Percentiles rank a stretch among this genome's conserved stretches.
Evolutionary conservation across 2,797 vertebrate species (phyloP).

Genomic region (Pangasius mekongensis): DNA sequence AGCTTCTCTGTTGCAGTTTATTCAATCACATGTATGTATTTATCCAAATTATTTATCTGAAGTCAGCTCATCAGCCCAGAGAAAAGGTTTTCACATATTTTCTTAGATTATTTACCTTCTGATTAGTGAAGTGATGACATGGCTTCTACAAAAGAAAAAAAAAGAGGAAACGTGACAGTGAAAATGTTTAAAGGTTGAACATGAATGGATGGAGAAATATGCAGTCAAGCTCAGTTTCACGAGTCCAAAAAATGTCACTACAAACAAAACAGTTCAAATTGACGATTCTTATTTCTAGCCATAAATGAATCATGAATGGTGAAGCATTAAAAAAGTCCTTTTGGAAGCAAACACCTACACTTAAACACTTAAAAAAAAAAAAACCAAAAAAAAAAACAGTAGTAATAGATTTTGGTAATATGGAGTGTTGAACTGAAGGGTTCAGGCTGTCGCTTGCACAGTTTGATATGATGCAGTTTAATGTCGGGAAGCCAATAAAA

Average conservation of each 20-base stretch:
- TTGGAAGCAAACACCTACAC: too few species aligned
- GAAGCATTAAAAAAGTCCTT: neutral
- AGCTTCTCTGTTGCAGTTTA: neutral
- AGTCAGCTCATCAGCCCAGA: neutral
- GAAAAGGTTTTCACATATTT: neutral
- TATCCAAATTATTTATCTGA: neutral
- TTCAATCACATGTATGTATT: neutral
- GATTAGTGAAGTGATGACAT: neutral
- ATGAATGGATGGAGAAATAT: neutral
- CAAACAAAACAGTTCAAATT: neutral
- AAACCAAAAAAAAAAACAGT: too few species aligned
- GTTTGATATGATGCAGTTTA: too few species aligned
- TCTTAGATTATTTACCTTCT: neutral
- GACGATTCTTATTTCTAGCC: too few species aligned
- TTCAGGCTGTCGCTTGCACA: too few species aligned
- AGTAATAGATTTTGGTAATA: too few species aligned
- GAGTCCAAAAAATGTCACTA: neutral
- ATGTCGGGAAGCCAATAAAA: too few species aligned
- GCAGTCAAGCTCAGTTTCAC: too few species aligned
- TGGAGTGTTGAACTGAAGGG: too few species aligned
- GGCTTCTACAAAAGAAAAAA: neutral
- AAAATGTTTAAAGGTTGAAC: too few species aligned
- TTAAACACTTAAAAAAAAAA: too few species aligned
- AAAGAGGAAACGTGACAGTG: neutral
- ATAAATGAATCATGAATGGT: neutral